Base-by-base conservation (phyloP, 2,888 invertebrate species). In the Drosophila antonietae region DNA sequence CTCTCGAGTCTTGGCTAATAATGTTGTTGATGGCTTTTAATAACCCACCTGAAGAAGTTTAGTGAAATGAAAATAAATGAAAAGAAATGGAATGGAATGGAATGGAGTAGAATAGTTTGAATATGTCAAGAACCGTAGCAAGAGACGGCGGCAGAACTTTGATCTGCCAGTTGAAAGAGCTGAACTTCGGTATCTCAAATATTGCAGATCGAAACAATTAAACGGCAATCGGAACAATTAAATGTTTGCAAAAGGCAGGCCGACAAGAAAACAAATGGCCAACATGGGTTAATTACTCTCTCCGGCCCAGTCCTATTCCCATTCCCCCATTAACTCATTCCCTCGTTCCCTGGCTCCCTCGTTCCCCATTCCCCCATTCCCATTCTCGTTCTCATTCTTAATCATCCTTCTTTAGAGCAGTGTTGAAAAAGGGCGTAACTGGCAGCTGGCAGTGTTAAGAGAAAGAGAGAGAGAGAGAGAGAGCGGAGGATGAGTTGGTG, bases 221-320 rank as follows among this genome's bases (percentile, higher is more conserved):
- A 75, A 76, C 63, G 70, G 70, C 86, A 88, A 88, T 88, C 87
- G 90, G 90, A 80, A 88, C 85, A 90, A 86, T 86, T 86, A 86
- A 88, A 86, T 85, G 88, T 79, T 83, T 81, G 88, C 86, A 80
- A 81, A 71, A 70, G 82, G 61, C 66, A 80, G 67, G 61, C 35
- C 55, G 60, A 14, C 60, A 47, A 33, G 33, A 51, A 44, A 79
- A 70, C 56, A 77, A 70, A 73, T 60, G 82, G 76, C 74, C 57
- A 76, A 76, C 88, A 83, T 75, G 88, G 89, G 73, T 86, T 85
- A 85, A 85, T 85, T 83, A 86, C 89, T 66, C 61, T 79, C 79
- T 62, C 61, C 52, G 57, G 56, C 43, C 37, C 59, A 46, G 43
- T 35, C 68, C 41, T 46, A 51, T 46, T 58, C 56, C 18, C 43